A percentile compares a stretch with the other conserved stretches of the same genome.
phyloP scores from a whole-genome alignment of 2,113 vertebrate species.

The Aspiorhynchus laticeps region DNA sequence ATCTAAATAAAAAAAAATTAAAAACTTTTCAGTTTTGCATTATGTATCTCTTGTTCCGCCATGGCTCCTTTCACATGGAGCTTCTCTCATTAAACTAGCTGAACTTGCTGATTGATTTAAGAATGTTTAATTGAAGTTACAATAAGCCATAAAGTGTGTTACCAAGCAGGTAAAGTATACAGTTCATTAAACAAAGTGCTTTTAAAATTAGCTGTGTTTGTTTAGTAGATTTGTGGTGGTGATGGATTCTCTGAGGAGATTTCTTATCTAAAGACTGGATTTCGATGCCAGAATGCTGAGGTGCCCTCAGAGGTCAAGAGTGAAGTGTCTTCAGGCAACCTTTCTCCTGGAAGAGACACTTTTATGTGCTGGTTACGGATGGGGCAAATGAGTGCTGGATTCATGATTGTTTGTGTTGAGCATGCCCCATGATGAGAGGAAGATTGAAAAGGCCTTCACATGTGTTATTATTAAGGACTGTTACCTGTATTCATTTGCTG shows the following conservation, averaged over 20 bases:
- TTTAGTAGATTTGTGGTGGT: not conserved
- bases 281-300: not conserved
- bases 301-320: not conserved
- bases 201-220: not conserved
- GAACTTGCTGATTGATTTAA: not conserved
- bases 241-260: not conserved
- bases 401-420: not conserved
- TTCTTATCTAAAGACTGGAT: no score
- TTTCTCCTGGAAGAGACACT: not conserved
- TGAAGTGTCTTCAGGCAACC: not conserved
- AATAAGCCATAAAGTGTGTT: not conserved
- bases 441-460: not conserved
- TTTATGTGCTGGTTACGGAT: not conserved
- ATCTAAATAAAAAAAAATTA: not conserved
- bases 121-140: not conserved
- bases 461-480: no score
- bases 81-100: not conserved
- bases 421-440: not conserved
- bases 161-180: not conserved
- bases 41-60: not conserved
- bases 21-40: constrained; percentile 35
- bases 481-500: no score
- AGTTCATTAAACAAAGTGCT: not conserved
- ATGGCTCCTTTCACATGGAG: not conserved
- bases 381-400: not conserved